Evolutionary conservation across 2,888 invertebrate genomes (phyloP), one percentile per base, ranked within the genome.

Genomic region (Ornithoptera priamus): DNA sequence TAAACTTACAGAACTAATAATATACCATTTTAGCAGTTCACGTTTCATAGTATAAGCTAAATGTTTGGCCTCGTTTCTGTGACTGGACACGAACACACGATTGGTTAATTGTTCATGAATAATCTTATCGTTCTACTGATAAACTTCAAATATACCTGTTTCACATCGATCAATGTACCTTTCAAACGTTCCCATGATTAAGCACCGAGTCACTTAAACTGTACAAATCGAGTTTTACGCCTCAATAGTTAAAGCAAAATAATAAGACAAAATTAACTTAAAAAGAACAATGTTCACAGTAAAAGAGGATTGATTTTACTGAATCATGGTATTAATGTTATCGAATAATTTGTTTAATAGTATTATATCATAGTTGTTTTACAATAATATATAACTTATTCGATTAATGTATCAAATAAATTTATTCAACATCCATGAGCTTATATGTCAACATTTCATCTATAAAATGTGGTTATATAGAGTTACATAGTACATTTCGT

Each of bases 111-210:
- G 78, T 76, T 76, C 75, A 69, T 74, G 73, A 76, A 80, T 83
- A 88, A 90, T 90, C 91, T 90, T 89, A 91, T 90, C 90, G 86
- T 76, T 70, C 69, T 73, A 76, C 81, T 59, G 89, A 90, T 90
- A 89, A 88, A 85, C 81, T 81, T 80, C 82, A 85, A 84, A 82
- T 81, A 74, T 77, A 72, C 74, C 75, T 76, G 81, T 80, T 80
- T 80, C 73, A 73, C 75, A 73, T 73, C 81, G 80, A 87, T 89
- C 87, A 79, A 88, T 88, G 86, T 53, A 70, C 73, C 71, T 70
- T 74, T 69, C 68, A 53, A 71, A 56, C 68, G 69, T 66, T 71
- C 67, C 69, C 70, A 68, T 73, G 69, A 62, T 70, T 70, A 58
- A 66, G 59, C 66, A 67, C 66, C 24, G 66, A 50, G 70, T 63